Evolutionary conservation across 2,113 vertebrate species (phyloP).

Genomic region (Upupa epops): DNA sequence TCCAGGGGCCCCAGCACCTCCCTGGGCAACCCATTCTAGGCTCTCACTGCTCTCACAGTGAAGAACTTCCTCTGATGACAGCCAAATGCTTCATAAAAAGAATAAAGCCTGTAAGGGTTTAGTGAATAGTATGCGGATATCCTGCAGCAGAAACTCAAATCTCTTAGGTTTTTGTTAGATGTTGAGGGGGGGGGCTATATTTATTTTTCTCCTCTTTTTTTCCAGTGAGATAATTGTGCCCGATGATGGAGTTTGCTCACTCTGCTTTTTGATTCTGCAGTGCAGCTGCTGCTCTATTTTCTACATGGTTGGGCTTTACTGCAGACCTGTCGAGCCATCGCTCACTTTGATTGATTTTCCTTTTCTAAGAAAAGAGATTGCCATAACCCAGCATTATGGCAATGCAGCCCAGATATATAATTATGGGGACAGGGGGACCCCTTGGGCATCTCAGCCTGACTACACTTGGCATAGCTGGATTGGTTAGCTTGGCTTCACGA

Average conservation of each 20-base stretch:
- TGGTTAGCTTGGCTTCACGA: neutral
- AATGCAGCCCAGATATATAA: conserved; percentile 41
- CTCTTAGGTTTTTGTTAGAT: neutral
- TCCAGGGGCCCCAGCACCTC: too few relatives aligned
- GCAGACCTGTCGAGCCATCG: conserved; percentile 80
- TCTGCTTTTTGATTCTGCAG: conserved; percentile 70
- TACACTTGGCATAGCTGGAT: neutral
- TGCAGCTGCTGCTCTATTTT: conserved; percentile 85
- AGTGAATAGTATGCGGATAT: neutral
- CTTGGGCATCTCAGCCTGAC: neutral
- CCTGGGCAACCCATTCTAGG: too few relatives aligned
- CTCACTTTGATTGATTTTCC: conserved; percentile 83
- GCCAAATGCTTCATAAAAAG: neutral
- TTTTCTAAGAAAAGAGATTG: conserved; percentile 57
- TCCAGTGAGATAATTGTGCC: conserved; percentile 72
- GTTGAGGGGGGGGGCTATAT: neutral
- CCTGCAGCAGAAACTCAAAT: neutral
- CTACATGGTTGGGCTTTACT: conserved; percentile 87
- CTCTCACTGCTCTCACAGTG: too few relatives aligned
- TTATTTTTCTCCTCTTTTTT: neutral
- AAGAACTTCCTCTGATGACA: neutral
- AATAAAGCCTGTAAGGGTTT: neutral
- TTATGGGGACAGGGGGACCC: neutral
- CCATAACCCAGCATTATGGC: conserved; percentile 27
- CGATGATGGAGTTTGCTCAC: conserved; percentile 66